Percentiles rank a stretch among this genome's conserved stretches.
phyloP scores from a whole-genome alignment of 2,797 vertebrate species.

The Tragelaphus oryx region DNA sequence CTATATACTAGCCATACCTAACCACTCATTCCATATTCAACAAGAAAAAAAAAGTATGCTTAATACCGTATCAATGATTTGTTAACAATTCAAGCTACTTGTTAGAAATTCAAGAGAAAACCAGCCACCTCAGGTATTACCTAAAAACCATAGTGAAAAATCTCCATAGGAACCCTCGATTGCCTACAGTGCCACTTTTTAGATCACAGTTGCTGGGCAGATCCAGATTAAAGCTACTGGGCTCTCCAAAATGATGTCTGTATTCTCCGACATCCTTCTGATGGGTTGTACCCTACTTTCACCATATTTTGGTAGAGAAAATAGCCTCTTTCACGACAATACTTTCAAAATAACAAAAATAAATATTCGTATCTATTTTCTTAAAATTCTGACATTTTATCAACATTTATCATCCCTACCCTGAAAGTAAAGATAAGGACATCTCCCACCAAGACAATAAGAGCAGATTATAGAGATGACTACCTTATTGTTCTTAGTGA shows the following conservation, averaged over 20 bases:
- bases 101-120: not conserved
- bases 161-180: rapidly evolving
- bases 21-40: conserved; percentile 4
- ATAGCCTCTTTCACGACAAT: conserved; percentile 6
- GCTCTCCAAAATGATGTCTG: not conserved
- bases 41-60: not conserved
- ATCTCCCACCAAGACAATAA: not conserved
- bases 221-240: not conserved
- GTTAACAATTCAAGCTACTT: not conserved
- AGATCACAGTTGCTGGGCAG: not conserved
- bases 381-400: not conserved
- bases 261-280: not conserved
- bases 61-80: not conserved
- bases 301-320: not conserved
- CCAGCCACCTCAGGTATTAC: not conserved
- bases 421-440: not conserved
- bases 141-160: not conserved
- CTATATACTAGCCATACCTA: not conserved
- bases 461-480: not conserved
- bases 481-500: not conserved
- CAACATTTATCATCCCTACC: not conserved
- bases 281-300: not conserved
- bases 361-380: not conserved
- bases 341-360: conserved; percentile 21
- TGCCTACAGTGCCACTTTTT: not conserved